phyloP scores from a whole-genome alignment of 2,797 vertebrate species.

The Lepilemur septentrionalis region DNA sequence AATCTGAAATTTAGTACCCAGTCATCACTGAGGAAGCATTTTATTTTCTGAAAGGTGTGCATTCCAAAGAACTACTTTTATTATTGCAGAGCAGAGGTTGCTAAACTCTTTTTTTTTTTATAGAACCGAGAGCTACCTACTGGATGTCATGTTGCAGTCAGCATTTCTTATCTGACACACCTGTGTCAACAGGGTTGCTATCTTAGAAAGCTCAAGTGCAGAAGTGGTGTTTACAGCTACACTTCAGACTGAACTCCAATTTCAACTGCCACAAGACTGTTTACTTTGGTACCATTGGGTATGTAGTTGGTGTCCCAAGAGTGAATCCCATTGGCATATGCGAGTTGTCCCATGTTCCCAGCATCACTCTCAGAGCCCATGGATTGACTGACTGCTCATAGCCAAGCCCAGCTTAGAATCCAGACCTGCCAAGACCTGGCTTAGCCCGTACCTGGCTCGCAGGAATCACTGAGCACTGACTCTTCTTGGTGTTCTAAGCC shows the following conservation, averaged over 20 bases:
- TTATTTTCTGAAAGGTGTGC: neutral
- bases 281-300: neutral
- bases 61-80: neutral
- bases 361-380: too few species aligned
- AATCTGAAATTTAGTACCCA: neutral
- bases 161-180: conserved; percentile 32
- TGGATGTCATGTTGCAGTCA: neutral
- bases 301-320: neutral
- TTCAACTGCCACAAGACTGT: neutral
- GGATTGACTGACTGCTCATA: neutral
- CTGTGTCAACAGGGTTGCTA: neutral
- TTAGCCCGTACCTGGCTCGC: too few species aligned
- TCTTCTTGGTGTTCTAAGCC: neutral
- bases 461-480: neutral
- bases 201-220: neutral
- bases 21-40: neutral
- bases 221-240: neutral
- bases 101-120: neutral
- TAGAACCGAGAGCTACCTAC: neutral
- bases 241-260: neutral
- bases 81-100: neutral
- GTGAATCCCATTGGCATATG: neutral
- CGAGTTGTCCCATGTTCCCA: neutral
- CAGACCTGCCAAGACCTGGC: neutral
- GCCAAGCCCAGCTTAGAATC: neutral